phyloP scores from a whole-genome alignment of 1,140 invertebrate genomes.

The Drosophila ambigua region DNA sequence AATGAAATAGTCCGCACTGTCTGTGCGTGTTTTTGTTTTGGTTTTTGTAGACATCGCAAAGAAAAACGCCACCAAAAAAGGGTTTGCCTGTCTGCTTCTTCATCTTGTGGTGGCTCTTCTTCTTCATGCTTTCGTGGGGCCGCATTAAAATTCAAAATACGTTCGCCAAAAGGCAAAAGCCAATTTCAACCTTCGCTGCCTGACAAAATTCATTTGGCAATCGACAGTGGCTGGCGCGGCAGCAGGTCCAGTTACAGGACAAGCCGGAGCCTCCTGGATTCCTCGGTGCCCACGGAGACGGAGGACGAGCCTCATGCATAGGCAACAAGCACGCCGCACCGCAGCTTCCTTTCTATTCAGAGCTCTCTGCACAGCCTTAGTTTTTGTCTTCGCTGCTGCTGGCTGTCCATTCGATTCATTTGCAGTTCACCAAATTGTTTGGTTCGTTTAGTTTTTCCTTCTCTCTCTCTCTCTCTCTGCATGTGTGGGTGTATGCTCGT shows the following conservation, averaged over 20 bases:
- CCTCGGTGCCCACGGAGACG: background rate
- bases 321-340: constrained; percentile 47
- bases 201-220: constrained; percentile 78
- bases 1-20: constrained; percentile 63
- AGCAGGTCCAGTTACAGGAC: constrained; percentile 20
- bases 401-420: constrained; percentile 34
- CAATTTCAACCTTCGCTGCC: constrained; percentile 77
- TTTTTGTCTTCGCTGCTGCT: constrained; percentile 3
- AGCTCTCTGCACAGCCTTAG: background rate
- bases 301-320: constrained; percentile 59
- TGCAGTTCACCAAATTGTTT: constrained; percentile 49
- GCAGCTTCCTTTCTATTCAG: background rate
- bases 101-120: background rate
- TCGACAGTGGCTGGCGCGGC: constrained; percentile 32
- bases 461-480: constrained; percentile 2
- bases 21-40: constrained; percentile 30
- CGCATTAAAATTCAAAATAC: constrained; percentile 80
- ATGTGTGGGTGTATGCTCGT: background rate
- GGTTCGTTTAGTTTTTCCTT: constrained; percentile 59
- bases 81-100: constrained; percentile 21
- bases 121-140: constrained; percentile 15
- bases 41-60: background rate
- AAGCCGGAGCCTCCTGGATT: constrained; percentile 31
- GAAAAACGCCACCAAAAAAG: constrained; percentile 35
- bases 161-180: constrained; percentile 75